Evolutionary conservation across 2,888 invertebrate species (phyloP), one percentile per base, ranked within the genome.

Genomic region (Ferrisia virgata): DNA sequence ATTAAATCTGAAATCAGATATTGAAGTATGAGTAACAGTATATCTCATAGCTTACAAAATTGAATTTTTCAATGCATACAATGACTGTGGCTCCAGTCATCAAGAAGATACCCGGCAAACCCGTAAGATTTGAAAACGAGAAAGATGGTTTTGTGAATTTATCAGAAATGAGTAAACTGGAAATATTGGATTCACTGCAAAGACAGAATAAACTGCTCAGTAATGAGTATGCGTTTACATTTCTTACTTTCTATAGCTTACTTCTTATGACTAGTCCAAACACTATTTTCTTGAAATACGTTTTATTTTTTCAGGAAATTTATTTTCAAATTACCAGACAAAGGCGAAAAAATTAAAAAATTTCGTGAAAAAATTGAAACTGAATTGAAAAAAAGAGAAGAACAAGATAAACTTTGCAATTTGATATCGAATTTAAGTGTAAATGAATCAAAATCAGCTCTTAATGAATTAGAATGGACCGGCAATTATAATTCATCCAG

Each of bases 381-480:
- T 31, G 90, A 91, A 88, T 86, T 92, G n/a, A 88, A 89, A 47
- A 87, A 87, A 36, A 90, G 90, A 86, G 88, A 91, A 86, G 89
- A 91, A 85, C 89, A 91, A 53, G 91, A 92, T 33, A 87, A 90
- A 85, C 88, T 91, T 15, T 91, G 91, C 85, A 87, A 88, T 85
- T 88, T 92, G 86, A 88, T 92, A 1, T 89, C 90, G 25, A 89
- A 89, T 84, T 88, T 92, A 85, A 91, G 90, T 85, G 88, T 92
- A 36, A 87, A 90, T 40, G 82, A 82, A 15, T 58, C 58, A 3
- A 90, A 90, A 86, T 88, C 89, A 76, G 88, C 89, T 4, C 89
- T 92, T 84, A 90, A 90, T 87, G 89, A 91, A 87, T 87, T 92
- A 0, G 92, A 92, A 89, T 92, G 92, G 92, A 90, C 90, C 25